Conservation (phyloP, 2,113 vertebrate genomes). For the Passerina amoena region DNA sequence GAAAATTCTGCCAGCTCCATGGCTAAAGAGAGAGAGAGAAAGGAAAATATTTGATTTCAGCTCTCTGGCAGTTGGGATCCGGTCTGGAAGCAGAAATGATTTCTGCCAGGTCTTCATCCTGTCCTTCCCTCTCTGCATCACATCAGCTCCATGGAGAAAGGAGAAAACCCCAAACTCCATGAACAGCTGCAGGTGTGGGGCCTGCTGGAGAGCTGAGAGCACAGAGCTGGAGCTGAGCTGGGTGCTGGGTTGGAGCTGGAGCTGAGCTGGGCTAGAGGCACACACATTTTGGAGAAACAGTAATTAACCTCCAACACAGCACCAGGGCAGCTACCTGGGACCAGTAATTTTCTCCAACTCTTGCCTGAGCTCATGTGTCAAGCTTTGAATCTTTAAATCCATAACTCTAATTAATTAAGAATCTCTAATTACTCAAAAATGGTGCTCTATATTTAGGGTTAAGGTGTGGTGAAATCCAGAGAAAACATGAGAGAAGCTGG, state of each 20-base stretch:
- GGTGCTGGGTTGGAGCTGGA: not conserved
- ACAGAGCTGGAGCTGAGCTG: not conserved
- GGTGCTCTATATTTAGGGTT: constrained; percentile 9
- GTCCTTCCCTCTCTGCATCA: not conserved
- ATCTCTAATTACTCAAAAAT: constrained; percentile 13
- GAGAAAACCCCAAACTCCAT: rapidly evolving
- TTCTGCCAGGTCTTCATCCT: not conserved
- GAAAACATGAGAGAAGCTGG: not conserved
- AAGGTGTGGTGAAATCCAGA: constrained; percentile 33
- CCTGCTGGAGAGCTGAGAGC: not conserved
- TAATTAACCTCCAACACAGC: not conserved
- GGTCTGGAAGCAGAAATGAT: not conserved
- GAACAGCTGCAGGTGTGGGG: not conserved
- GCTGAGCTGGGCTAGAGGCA: not conserved
- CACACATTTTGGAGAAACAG: not conserved
- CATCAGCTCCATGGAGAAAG: not conserved
- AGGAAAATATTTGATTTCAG: not conserved
- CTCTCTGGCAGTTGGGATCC: not conserved
- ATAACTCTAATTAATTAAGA: constrained; percentile 39
- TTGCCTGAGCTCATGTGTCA: constrained; percentile 41
- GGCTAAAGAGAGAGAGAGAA: not conserved
- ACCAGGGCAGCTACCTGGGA: not conserved
- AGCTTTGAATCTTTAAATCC: constrained; percentile 37
- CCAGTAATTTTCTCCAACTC: constrained; percentile 2
- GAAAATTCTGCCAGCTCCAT: not conserved